phyloP scores from a whole-genome alignment of 2,113 vertebrate species.

The Ploceus nigricollis region DNA sequence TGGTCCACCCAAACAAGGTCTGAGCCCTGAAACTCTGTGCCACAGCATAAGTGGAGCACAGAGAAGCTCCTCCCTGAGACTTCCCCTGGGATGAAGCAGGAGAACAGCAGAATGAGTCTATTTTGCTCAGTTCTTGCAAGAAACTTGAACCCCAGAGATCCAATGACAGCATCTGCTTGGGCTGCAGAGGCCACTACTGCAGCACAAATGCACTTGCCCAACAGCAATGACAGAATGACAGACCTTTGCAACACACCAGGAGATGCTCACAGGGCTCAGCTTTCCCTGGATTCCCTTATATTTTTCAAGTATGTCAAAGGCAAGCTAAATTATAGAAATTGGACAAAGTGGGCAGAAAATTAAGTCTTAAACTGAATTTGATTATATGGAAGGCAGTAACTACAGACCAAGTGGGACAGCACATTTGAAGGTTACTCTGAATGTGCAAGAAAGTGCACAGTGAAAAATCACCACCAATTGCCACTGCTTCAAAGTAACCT shows the following conservation, averaged over 20 bases:
- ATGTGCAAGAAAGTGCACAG: background rate
- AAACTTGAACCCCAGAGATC: background rate
- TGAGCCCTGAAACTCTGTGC: background rate
- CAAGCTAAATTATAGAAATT: background rate
- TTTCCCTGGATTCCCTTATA: fast-evolving
- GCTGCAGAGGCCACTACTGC: background rate
- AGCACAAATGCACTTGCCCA: background rate
- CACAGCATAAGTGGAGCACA: fast-evolving
- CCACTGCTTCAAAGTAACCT: background rate
- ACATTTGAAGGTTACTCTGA: background rate
- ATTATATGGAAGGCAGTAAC: background rate
- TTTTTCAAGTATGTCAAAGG: background rate
- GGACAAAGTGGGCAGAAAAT: background rate
- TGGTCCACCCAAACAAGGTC: background rate
- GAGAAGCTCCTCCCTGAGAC: background rate
- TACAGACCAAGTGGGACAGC: background rate
- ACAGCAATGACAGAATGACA: background rate
- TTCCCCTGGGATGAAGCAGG: background rate
- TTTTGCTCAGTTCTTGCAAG: background rate
- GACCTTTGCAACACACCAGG: background rate
- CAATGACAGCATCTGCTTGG: background rate
- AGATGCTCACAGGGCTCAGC: background rate
- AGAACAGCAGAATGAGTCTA: background rate
- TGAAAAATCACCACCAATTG: background rate
- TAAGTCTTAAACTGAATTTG: background rate